These are phyloP conservation scores for Oncopeltus fasciatus DNA, from an alignment of 1,140 invertebrate species.

Conservation along the genomic window DNA sequence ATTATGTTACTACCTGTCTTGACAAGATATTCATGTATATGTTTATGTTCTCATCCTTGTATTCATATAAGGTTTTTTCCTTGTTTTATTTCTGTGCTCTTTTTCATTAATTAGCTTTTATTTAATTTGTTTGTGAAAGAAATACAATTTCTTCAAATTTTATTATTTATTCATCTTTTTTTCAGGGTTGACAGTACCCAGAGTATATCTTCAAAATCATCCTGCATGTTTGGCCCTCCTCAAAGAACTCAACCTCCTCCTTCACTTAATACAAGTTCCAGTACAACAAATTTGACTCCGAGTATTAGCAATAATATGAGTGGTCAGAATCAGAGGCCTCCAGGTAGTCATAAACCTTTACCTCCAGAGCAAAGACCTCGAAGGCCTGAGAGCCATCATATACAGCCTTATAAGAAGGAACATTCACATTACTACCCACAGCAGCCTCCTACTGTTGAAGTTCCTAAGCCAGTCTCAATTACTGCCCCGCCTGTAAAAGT, in stretches of 20 bases:
- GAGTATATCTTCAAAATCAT: slow-evolving; percentile 8
- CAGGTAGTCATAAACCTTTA: neutral
- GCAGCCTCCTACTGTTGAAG: neutral
- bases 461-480: neutral
- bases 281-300: neutral
- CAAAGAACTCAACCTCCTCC: slow-evolving; percentile 13
- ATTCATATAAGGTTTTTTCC: no score
- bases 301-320: neutral
- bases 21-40: no score
- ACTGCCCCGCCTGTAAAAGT: neutral
- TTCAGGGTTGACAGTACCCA: neutral
- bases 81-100: no score
- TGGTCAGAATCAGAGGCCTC: neutral
- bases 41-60: no score
- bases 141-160: no score
- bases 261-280: neutral
- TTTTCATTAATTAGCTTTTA: no score
- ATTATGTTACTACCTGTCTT: no score
- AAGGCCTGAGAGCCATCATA: neutral
- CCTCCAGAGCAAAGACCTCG: neutral
- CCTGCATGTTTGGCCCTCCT: slow-evolving; percentile 17
- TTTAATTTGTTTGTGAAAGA: no score
- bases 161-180: neutral
- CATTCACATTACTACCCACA: neutral
- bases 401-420: neutral